Conservation (phyloP, 2,113 vertebrate genomes). For the Archocentrus centrarchus region DNA sequence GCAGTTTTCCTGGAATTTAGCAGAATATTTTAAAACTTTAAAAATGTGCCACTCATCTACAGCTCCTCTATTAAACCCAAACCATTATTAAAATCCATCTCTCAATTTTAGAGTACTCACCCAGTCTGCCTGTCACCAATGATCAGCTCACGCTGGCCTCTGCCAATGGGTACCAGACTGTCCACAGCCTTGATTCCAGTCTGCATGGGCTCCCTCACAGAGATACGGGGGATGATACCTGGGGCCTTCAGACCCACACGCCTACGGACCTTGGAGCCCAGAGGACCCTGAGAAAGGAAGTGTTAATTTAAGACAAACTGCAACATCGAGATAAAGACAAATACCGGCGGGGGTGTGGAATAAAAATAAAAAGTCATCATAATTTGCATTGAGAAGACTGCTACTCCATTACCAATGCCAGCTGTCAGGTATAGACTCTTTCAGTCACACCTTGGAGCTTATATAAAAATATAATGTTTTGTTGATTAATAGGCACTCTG, state of each 20-base stretch:
- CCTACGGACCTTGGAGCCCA: constrained; percentile 87
- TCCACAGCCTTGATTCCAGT: constrained; percentile 99
- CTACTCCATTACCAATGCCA: not conserved
- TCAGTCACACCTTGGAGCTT: no score
- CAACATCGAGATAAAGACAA: not conserved
- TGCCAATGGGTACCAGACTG: constrained; percentile 97
- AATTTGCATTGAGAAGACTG: not conserved
- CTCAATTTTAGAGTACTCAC: constrained; percentile 69
- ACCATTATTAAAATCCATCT: not conserved
- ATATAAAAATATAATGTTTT: no score
- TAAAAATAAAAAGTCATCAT: no score
- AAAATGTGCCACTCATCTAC: not conserved
- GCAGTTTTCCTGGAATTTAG: constrained; percentile 89
- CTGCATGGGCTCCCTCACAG: constrained; percentile 98
- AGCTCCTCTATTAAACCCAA: not conserved
- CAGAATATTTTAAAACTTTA: not conserved
- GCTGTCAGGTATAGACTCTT: no score
- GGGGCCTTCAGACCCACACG: constrained; percentile 98
- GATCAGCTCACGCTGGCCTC: constrained; percentile 98
- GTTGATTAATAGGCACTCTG: no score
- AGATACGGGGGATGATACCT: constrained; percentile 98
- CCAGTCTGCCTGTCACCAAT: constrained; percentile 98
- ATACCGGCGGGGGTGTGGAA: not conserved
- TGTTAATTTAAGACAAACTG: not conserved
- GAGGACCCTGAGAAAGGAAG: constrained; percentile 83